A percentile compares a stretch with the other conserved stretches of the same genome.
These are phyloP conservation scores for Agrotis ipsilon DNA, from an alignment of 2,888 invertebrate genomes.

Conservation along the genomic window DNA sequence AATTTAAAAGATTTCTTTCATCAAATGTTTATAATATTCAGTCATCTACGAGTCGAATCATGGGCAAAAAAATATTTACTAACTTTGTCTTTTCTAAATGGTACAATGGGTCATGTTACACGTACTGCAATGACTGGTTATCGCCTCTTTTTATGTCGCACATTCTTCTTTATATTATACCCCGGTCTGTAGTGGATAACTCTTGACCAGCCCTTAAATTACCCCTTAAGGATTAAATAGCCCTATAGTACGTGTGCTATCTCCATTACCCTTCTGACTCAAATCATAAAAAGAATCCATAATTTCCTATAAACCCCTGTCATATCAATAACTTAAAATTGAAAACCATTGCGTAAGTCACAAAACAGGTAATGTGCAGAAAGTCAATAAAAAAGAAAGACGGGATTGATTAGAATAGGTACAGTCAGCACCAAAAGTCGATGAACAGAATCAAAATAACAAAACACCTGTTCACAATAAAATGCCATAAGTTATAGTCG, in stretches of 20 bases:
- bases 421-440: no score
- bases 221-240: neutral
- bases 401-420: neutral
- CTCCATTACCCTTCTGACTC: conserved; percentile 20
- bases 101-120: no score
- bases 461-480: no score
- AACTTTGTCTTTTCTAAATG: no score
- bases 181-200: neutral
- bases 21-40: no score
- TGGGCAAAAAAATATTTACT: no score
- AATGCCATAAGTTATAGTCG: no score
- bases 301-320: conserved; percentile 37
- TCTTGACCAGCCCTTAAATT: conserved; percentile 20
- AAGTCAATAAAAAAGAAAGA: neutral
- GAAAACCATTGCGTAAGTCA: conserved; percentile 24
- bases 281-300: conserved; percentile 25
- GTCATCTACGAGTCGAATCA: no score
- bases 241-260: conserved; percentile 21
- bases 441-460: no score
- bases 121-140: no score
- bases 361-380: conserved; percentile 9
- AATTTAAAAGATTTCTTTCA: no score
- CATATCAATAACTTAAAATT: conserved; percentile 51
- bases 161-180: neutral
- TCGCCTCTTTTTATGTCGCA: no score